A percentile compares a stretch with the other conserved stretches of the same genome.
Evolutionary conservation across 2,888 invertebrate genomes (phyloP).

Genomic region (Aleiodes alternator): DNA sequence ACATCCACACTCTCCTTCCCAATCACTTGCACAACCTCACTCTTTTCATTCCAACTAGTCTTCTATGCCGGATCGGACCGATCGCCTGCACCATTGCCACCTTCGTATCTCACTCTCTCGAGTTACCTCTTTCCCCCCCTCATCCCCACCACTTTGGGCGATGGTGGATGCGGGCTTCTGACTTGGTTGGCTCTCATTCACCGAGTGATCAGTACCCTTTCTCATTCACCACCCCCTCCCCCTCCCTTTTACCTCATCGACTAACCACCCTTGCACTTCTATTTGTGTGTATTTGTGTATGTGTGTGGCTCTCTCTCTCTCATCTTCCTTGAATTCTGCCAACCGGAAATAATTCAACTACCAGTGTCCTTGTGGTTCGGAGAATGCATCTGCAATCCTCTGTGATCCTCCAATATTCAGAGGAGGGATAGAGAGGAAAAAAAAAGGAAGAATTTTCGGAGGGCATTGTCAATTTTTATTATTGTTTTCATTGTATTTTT

Average conservation of each 20-base stretch:
- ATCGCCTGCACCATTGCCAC: slow-evolving; percentile 62
- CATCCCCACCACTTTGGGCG: too few species aligned
- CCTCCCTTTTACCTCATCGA: slow-evolving; percentile 48
- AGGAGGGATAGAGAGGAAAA: background rate
- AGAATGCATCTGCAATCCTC: slow-evolving; percentile 5
- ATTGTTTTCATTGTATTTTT: too few species aligned
- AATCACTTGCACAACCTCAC: slow-evolving; percentile 63
- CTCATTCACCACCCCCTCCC: slow-evolving; percentile 59
- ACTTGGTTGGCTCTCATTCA: slow-evolving; percentile 69
- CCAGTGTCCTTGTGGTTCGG: slow-evolving; percentile 34
- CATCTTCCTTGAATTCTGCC: slow-evolving; percentile 52
- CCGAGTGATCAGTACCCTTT: slow-evolving; percentile 58
- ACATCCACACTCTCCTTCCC: slow-evolving; percentile 19
- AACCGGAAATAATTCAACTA: slow-evolving; percentile 56
- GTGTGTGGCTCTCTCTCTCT: background rate
- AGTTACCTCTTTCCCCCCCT: background rate
- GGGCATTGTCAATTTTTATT: too few species aligned
- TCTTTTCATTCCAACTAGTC: slow-evolving; percentile 72
- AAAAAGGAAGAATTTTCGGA: background rate
- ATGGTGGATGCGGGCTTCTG: slow-evolving; percentile 64
- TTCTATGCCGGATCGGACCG: slow-evolving; percentile 50
- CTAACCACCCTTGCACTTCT: slow-evolving; percentile 38
- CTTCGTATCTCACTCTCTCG: slow-evolving; percentile 31
- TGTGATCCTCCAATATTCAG: background rate
- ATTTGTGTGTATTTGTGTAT: background rate